A percentile compares a stretch with the other conserved stretches of the same genome.
These are phyloP conservation scores for Cheirogaleus major DNA, from an alignment of 2,797 vertebrate species.

Conservation along the genomic window DNA sequence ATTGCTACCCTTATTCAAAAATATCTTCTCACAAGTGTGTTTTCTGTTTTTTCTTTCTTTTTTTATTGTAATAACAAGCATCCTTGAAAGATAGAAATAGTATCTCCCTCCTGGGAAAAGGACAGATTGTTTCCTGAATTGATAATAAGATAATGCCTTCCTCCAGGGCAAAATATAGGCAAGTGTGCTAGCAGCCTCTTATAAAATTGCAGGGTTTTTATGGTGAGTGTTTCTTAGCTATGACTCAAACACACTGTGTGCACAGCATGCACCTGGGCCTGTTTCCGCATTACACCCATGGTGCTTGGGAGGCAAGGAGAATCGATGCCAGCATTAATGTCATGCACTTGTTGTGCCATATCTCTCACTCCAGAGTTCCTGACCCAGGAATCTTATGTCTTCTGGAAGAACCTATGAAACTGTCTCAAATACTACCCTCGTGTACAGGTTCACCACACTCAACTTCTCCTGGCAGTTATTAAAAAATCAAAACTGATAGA, in stretches of 20 bases:
- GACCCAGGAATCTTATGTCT: not conserved
- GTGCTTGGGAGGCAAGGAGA: not conserved
- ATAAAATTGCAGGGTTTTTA: not conserved
- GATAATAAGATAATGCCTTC: not conserved
- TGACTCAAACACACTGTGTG: not conserved
- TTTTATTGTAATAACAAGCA: not conserved
- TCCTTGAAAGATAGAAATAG: not conserved
- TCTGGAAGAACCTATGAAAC: not conserved
- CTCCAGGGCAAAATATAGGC: not conserved
- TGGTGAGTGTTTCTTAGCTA: not conserved
- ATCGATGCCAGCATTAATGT: not conserved
- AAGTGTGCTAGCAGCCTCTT: not conserved
- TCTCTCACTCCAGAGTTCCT: not conserved
- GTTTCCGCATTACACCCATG: not conserved
- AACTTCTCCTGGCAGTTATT: not conserved
- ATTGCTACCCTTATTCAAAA: not conserved
- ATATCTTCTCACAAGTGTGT: not conserved
- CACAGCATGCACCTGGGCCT: not conserved
- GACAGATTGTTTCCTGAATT: not conserved
- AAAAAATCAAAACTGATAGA: not conserved
- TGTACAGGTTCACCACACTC: not conserved
- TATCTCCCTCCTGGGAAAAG: not conserved
- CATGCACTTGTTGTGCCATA: not conserved
- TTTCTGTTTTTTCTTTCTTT: not conserved
- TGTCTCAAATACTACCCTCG: not conserved